phyloP scores from a whole-genome alignment of 2,888 invertebrate genomes.

The Tetanocera ferruginea region DNA sequence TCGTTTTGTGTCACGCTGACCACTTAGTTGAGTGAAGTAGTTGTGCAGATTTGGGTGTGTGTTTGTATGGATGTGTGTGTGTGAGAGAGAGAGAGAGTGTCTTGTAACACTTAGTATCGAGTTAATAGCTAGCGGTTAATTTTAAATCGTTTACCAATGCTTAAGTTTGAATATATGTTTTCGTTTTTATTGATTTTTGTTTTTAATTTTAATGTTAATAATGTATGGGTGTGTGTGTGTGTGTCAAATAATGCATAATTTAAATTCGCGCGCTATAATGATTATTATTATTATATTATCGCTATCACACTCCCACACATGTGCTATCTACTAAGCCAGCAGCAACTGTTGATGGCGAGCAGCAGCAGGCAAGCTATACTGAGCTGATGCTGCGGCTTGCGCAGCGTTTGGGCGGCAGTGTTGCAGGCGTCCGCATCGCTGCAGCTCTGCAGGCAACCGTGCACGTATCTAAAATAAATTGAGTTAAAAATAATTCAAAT shows the following conservation, averaged over 20 bases:
- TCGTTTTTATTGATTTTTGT: neutral
- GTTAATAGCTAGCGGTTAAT: neutral
- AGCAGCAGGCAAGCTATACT: slow-evolving; percentile 29
- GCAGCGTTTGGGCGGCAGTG: slow-evolving; percentile 50
- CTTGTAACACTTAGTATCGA: neutral
- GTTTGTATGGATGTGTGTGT: neutral
- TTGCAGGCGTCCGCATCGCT: slow-evolving; percentile 95
- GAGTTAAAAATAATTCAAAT: neutral
- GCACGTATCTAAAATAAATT: slow-evolving; percentile 77
- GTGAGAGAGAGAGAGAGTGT: neutral
- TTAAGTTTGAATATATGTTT: neutral
- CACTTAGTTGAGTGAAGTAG: neutral
- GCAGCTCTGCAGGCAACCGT: slow-evolving; percentile 95
- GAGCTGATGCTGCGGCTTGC: slow-evolving; percentile 10
- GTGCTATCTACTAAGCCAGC: slow-evolving; percentile 39
- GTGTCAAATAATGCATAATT: slow-evolving; percentile 38
- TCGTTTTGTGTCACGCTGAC: neutral
- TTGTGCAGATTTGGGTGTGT: neutral
- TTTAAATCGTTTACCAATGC: neutral
- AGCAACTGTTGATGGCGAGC: slow-evolving; percentile 25
- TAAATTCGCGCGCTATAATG: neutral
- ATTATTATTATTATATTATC: neutral
- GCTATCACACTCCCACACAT: neutral
- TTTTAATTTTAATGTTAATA: neutral
- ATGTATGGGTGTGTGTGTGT: too few species aligned